phyloP scores from a whole-genome alignment of 2,113 vertebrate genomes.

The Morone saxatilis region DNA sequence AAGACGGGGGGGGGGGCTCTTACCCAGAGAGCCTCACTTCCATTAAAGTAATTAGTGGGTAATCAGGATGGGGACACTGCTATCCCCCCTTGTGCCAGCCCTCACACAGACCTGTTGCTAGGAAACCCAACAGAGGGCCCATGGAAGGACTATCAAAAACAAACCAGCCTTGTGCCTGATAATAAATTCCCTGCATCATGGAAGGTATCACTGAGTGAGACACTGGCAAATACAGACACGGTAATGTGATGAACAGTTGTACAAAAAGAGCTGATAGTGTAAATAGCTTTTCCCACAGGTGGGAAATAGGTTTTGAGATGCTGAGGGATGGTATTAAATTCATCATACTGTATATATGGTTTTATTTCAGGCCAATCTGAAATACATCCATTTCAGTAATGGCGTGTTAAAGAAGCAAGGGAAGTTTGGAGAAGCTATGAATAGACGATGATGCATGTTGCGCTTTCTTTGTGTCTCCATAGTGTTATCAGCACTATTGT shows the following conservation, averaged over 20 bases:
- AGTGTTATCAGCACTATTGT: conserved; percentile 1
- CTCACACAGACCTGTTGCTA: conserved; percentile 77
- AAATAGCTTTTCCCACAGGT: conserved; percentile 19
- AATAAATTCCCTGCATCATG: conserved; percentile 54
- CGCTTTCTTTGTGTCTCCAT: conserved; percentile 11
- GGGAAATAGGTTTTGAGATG: background rate
- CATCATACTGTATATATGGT: background rate
- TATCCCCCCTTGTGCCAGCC: conserved; percentile 34
- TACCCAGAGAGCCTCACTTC: conserved; percentile 54
- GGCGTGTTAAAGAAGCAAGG: conserved; percentile 11
- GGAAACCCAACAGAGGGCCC: conserved; percentile 66
- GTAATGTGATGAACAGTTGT: conserved; percentile 16
- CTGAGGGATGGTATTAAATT: background rate
- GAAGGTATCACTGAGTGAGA: conserved; percentile 34
- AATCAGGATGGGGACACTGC: conserved; percentile 64
- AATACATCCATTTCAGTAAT: background rate
- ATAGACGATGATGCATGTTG: conserved; percentile 14
- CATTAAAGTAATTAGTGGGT: conserved; percentile 73
- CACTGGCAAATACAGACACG: conserved; percentile 33
- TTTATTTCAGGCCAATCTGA: conserved; percentile 34
- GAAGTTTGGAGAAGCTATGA: conserved; percentile 10
- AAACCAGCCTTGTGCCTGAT: conserved; percentile 44
- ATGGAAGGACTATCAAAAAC: conserved; percentile 58
- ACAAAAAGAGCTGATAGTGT: background rate
- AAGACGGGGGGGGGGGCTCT: background rate